Evolutionary conservation across 2,797 vertebrate genomes (phyloP), one percentile per base, ranked within the genome.

Genomic region (Dendrocincla fuliginosa): DNA sequence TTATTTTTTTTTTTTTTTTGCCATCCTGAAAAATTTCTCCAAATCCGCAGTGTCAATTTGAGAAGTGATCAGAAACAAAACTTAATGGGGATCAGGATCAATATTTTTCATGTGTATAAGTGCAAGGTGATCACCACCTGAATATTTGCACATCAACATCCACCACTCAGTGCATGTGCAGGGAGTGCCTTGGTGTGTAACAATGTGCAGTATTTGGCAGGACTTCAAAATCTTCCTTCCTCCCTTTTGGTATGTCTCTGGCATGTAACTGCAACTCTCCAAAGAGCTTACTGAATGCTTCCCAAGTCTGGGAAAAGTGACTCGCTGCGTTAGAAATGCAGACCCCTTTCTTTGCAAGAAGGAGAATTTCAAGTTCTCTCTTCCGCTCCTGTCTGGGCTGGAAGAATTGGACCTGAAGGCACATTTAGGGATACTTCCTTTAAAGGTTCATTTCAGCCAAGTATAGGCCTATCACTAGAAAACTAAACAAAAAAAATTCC

Each of bases 251-350:
- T 89, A 56, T 71, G 47, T 80, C 87, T 91, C 79, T 81, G 69
- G 87, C 89, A 82, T 7, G 8, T 67, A 95, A 94, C 24, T 84
- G 55, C 79, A 89, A 41, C 85, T 91, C 90, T 81, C 73, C 6
- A 37, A 84, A 41, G 75, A 1, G 0, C 57, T 87, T 18, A 18
- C 39, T 70, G 53, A 91, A 68, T 0, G 3, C 90, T 46, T 46
- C 44, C 44, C 90, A 97, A 96, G 85, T 84, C 91, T 50, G 92
- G 94, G 67, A 81, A 95, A 88, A 96, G 90, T 81, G 30, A 88
- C 85, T 95, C 0, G 2, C 53, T 88, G 33, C 6, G 39, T 89
- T 67, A 91, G 55, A 94, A 96, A 95, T 84, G 63, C 85, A 94
- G 87, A 86, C 52, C 83, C 67, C 47, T 82, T 85, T 93, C 63